Base-by-base conservation (phyloP, 2,113 vertebrate species). In the Oryzias celebensis region DNA sequence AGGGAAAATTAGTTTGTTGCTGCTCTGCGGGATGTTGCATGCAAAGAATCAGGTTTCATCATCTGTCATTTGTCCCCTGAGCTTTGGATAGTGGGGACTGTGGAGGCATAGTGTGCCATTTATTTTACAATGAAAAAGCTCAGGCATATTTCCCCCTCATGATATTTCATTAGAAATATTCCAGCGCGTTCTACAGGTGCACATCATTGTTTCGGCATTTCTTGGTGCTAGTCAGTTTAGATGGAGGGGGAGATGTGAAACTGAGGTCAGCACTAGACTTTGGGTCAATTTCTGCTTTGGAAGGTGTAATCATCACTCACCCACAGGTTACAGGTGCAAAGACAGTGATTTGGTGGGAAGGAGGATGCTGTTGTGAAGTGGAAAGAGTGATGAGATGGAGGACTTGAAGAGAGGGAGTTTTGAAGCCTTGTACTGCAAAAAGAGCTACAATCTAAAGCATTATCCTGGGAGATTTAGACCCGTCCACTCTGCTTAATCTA, bases 251-350 rank as follows among this genome's bases (percentile, higher is more conserved):
- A 71, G 70, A 69, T 66, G 72, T 71, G 62, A 7, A 15, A 47
- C 46, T 2, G 52, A 62, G 84, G 65, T 71, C 75, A 73, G 75
- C 65, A 78, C 63, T 68, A 69, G 61, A 48, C 62, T 74, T 48
- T 59, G 57, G 80, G 83, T 88, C 82, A 82, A 78, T 84, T 88
- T 81, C 58, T 68, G 82, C 82, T 59, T 75, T 59, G 44, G 65
- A 85, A 77, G 80, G 85, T 85, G 82, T 82, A 89, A 90, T 91
- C 87, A 86, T 88, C 68, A 66, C 75, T 85, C 54, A 77, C 79
- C 74, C 69, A 54, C 68, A 75, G 85, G 88, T 80, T 88, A 81
- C 81, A 78, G 81, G 84, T 82, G 80, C 75, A 75, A 66, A 71
- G 65, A 75, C 65, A 72, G 77, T 86, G 84, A 89, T 88, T 87